Percentiles rank a stretch among this genome's conserved stretches.
These are phyloP conservation scores for Melozone crissalis DNA, from an alignment of 2,113 vertebrate genomes.

Conservation along the genomic window DNA sequence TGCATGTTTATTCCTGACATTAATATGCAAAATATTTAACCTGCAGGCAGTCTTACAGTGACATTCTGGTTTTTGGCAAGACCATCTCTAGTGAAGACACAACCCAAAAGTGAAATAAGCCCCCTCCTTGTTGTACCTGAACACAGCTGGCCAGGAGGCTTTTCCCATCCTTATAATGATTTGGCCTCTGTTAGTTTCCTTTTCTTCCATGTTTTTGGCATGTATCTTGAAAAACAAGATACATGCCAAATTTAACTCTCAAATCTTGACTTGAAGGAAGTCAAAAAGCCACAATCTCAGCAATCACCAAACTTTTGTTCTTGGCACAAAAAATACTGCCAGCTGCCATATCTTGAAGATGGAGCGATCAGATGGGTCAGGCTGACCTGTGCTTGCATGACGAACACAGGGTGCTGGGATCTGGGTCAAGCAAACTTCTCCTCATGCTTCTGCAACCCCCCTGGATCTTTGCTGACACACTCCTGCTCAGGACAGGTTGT, in stretches of 20 bases:
- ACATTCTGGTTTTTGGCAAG: neutral
- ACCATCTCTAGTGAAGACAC: neutral
- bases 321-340: neutral
- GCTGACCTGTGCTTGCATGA: neutral
- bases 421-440: neutral
- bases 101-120: neutral
- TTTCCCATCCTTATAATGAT: neutral
- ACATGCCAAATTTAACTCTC: neutral
- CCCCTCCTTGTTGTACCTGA: neutral
- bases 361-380: neutral
- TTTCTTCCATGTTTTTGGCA: neutral
- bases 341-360: neutral
- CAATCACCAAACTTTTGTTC: neutral
- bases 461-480: neutral
- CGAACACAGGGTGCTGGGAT: fast-evolving
- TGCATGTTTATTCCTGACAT: neutral
- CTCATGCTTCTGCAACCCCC: neutral
- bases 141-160: neutral
- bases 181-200: neutral
- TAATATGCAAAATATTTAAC: neutral
- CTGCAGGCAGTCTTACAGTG: neutral
- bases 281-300: neutral
- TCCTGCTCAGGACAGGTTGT: neutral
- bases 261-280: neutral
- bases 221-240: neutral